A percentile compares a stretch with the other conserved stretches of the same genome.
Conservation (phyloP, 2,888 invertebrate genomes). For the Watsonalla cultraria region DNA sequence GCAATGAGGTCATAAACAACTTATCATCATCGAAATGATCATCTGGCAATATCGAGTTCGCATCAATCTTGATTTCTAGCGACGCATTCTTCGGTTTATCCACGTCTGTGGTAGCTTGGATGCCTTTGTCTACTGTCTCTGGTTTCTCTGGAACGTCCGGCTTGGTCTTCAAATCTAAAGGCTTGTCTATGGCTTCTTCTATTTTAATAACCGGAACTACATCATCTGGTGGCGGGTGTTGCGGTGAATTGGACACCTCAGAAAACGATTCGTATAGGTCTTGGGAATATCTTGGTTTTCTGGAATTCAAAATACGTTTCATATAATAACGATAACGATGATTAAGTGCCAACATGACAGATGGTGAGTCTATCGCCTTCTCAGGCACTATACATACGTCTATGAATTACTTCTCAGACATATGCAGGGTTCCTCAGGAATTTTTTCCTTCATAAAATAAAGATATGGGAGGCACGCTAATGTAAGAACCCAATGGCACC, state of each 20-base stretch:
- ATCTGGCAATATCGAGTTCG: conserved; percentile 61
- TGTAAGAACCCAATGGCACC: too few species aligned
- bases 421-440: too few species aligned
- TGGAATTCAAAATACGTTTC: conserved; percentile 24
- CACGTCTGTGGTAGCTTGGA: conserved; percentile 41
- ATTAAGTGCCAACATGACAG: too few species aligned
- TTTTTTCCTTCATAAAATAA: too few species aligned
- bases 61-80: conserved; percentile 63
- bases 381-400: too few species aligned
- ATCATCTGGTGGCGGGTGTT: conserved; percentile 57
- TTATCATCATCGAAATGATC: conserved; percentile 69
- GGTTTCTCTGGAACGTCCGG: conserved; percentile 38
- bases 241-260: conserved; percentile 66
- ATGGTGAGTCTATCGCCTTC: too few species aligned
- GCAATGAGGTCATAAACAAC: conserved; percentile 64
- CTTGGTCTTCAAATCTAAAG: conserved; percentile 57
- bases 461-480: too few species aligned
- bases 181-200: conserved; percentile 55
- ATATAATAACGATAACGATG: too few species aligned
- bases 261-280: conserved; percentile 70
- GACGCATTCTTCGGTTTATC: conserved; percentile 40
- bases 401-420: too few species aligned
- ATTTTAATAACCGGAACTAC: conserved; percentile 49
- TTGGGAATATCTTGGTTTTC: conserved; percentile 65
- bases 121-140: conserved; percentile 51